A percentile compares a stretch with the other conserved stretches of the same genome.
These are phyloP conservation scores for Pinctada fucata DNA, from an alignment of 2,888 invertebrate species.

Conservation along the genomic window DNA sequence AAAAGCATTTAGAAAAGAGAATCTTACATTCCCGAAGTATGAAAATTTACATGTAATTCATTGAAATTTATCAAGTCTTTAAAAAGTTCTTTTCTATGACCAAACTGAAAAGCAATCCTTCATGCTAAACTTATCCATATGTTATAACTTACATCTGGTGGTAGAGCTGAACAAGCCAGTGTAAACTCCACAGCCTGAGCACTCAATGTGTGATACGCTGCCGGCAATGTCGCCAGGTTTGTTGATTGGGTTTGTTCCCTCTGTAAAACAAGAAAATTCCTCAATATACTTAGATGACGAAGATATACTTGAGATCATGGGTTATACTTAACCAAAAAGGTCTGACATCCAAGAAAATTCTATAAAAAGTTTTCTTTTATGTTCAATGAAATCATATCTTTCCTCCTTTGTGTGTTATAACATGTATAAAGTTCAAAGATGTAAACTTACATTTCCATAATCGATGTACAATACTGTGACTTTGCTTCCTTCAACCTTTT, in stretches of 20 bases:
- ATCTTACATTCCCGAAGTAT: too few relatives aligned
- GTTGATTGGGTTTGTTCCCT: conserved; percentile 86
- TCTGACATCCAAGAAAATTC: too few relatives aligned
- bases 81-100: too few relatives aligned
- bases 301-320: not conserved
- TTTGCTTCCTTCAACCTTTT: conserved; percentile 83
- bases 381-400: too few relatives aligned
- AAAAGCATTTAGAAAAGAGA: not conserved
- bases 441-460: conserved; percentile 88
- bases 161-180: conserved; percentile 90
- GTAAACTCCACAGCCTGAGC: conserved; percentile 89
- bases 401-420: too few relatives aligned
- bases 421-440: conserved; percentile 6
- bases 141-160: conserved; percentile 84
- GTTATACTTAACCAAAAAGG: too few relatives aligned
- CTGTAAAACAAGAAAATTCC: conserved; percentile 64
- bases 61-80: too few relatives aligned
- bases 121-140: too few relatives aligned
- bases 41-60: too few relatives aligned
- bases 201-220: conserved; percentile 84
- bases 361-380: too few relatives aligned
- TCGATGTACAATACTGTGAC: conserved; percentile 93
- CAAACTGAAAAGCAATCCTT: too few relatives aligned
- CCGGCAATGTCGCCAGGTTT: conserved; percentile 89
- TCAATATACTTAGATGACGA: not conserved